Percentiles rank a stretch among this genome's conserved stretches.
phyloP scores from a whole-genome alignment of 2,113 vertebrate genomes.

The Cairina moschata region DNA sequence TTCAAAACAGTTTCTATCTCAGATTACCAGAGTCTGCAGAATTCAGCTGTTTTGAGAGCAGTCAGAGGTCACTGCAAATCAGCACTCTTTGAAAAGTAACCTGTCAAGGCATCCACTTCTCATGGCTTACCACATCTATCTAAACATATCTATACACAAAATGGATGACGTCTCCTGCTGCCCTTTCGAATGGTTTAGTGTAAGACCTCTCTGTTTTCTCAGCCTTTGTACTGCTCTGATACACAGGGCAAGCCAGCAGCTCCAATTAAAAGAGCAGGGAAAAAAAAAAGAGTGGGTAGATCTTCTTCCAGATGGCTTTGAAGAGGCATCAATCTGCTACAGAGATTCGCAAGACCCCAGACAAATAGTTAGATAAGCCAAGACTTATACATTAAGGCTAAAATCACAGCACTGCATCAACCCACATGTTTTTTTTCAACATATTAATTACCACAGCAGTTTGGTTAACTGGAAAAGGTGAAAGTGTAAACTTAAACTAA shows the following conservation, averaged over 20 bases:
- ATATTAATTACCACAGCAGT: neutral
- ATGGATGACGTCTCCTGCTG: slow-evolving; percentile 66
- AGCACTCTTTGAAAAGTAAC: slow-evolving; percentile 68
- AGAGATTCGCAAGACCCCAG: slow-evolving; percentile 55
- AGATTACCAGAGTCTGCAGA: slow-evolving; percentile 58
- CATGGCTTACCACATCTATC: slow-evolving; percentile 70
- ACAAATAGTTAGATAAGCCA: slow-evolving; percentile 47
- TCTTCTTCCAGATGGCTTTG: slow-evolving; percentile 65
- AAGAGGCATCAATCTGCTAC: slow-evolving; percentile 31
- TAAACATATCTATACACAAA: slow-evolving; percentile 58
- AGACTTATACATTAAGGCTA: slow-evolving; percentile 35
- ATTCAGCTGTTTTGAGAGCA: slow-evolving; percentile 64
- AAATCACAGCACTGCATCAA: slow-evolving; percentile 44
- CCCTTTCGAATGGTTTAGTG: slow-evolving; percentile 59
- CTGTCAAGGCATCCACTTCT: slow-evolving; percentile 71
- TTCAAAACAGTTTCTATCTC: slow-evolving; percentile 56
- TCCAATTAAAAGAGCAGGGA: slow-evolving; percentile 67
- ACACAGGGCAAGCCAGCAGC: slow-evolving; percentile 48
- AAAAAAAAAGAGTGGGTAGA: slow-evolving; percentile 37
- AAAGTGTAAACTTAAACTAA: neutral
- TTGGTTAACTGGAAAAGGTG: neutral
- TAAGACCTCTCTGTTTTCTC: slow-evolving; percentile 64
- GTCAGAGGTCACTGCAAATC: slow-evolving; percentile 71
- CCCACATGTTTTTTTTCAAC: slow-evolving; percentile 41
- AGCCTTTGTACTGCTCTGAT: slow-evolving; percentile 63